Conservation (phyloP, 1,140 invertebrate genomes). For the Oedothorax gibbosus region DNA sequence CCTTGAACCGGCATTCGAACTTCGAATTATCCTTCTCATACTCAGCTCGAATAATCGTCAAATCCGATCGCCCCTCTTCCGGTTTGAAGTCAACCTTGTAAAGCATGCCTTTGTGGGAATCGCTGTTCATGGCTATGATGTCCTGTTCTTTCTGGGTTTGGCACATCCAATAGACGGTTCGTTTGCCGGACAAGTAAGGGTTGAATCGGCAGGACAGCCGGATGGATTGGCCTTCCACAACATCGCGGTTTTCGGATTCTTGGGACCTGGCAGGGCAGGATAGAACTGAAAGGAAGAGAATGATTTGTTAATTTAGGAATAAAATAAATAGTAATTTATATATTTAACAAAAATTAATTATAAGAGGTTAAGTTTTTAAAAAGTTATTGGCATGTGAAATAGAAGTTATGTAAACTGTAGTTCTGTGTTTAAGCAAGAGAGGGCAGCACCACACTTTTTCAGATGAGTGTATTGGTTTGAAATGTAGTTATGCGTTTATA, state of each 20-base stretch:
- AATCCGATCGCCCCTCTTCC: constrained; percentile 85
- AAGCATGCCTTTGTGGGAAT: constrained; percentile 76
- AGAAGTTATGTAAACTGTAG: too few species aligned
- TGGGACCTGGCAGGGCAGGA: neutral
- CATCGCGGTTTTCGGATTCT: constrained; percentile 46
- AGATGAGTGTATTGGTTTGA: too few species aligned
- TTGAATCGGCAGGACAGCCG: constrained; percentile 82
- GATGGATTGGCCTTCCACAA: constrained; percentile 79
- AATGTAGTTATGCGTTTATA: too few species aligned
- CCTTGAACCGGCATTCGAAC: constrained; percentile 91
- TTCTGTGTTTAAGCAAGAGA: too few species aligned
- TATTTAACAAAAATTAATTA: neutral
- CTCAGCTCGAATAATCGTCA: constrained; percentile 76
- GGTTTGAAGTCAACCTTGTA: constrained; percentile 83
- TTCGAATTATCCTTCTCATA: constrained; percentile 91
- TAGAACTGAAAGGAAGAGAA: constrained; percentile 25
- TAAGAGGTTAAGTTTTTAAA: too few species aligned
- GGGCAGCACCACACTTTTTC: too few species aligned
- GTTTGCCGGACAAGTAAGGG: constrained; percentile 72
- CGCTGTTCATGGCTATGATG: constrained; percentile 78
- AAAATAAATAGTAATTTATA: neutral
- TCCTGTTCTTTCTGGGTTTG: constrained; percentile 70
- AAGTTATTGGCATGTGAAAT: too few species aligned
- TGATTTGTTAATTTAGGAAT: neutral
- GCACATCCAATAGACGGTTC: constrained; percentile 65